Evolutionary conservation across 2,888 invertebrate genomes (phyloP), one percentile per base, ranked within the genome.

Genomic region (Hypsopygia costalis): DNA sequence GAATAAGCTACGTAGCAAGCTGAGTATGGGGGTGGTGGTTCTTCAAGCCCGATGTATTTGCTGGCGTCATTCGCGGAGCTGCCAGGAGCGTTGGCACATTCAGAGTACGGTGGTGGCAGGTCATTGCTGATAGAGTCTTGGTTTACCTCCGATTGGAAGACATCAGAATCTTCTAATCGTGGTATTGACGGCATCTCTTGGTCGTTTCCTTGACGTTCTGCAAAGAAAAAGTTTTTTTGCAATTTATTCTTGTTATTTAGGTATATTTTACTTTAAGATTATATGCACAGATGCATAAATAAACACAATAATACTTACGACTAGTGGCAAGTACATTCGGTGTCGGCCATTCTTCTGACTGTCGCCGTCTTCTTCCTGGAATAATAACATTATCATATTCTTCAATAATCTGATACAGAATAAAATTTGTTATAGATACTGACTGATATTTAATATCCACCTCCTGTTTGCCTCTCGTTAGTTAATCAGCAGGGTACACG

Each of bases 1-100:
- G 62, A 45, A 53, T 67, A 70, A 1, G 69, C 46, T 0, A 72
- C 69, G 52, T 67, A 67, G 46, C 77, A 78, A 6, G 71, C 76
- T 3, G 80, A 73, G 58, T 85, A 85, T 0, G 85, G 81, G 0
- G 85, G 85, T 0, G 85, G 85, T 0, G 79, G 73, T 9, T 81
- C 79, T 11, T 79, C 80, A 1, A 30, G 41, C 4, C 34, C 36
- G 0, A 37, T 35, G 0, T 41, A 43, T 33, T 45, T 40, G 28
- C 42, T 37, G 11, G 35, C 44, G 16, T 28, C 39, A 1, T 28
- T 27, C 45, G 11, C 20, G 4, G 22, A 7, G 6, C 37, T 40
- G 21, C 31, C 43, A 6, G 21, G 44, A 9, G 16, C 36, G 45
- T 46, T 43, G 21, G 65, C 51, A 51, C 73, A 72, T 36, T 60